A percentile compares a stretch with the other conserved stretches of the same genome.
These are phyloP conservation scores for Arrhamphus sclerolepis DNA, from an alignment of 2,797 vertebrate species.

Conservation along the genomic window DNA sequence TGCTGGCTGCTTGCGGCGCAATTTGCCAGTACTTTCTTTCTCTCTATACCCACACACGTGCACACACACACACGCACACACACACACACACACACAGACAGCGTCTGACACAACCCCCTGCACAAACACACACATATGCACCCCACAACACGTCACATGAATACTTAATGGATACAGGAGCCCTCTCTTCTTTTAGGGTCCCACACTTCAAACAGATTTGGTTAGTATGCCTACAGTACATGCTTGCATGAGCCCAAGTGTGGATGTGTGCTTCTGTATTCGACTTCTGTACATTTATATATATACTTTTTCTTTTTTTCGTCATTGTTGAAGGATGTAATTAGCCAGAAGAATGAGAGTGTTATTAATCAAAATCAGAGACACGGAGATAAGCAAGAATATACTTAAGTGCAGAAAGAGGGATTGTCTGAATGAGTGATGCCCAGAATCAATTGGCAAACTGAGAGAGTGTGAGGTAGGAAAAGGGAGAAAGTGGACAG, in stretches of 20 bases:
- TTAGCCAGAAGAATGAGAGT: constrained; percentile 70
- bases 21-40: constrained; percentile 72
- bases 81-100: constrained; percentile 21
- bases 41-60: constrained; percentile 36
- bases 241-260: constrained; percentile 44
- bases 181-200: constrained; percentile 83
- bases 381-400: constrained; percentile 62
- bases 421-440: constrained; percentile 57
- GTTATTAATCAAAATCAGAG: constrained; percentile 73
- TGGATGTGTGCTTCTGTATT: constrained; percentile 35
- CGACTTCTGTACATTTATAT: constrained; percentile 38
- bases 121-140: constrained; percentile 54
- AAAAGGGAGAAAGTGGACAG: constrained; percentile 36
- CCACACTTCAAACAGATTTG: constrained; percentile 86
- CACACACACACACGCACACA: constrained; percentile 35
- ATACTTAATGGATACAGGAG: constrained; percentile 85
- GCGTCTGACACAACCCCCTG: constrained; percentile 39
- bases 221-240: constrained; percentile 81
- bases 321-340: constrained; percentile 74
- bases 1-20: constrained; percentile 78
- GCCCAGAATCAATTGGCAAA: constrained; percentile 44
- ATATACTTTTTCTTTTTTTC: constrained; percentile 16
- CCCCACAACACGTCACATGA: constrained; percentile 81
- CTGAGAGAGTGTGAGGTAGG: constrained; percentile 27
- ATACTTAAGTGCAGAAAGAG: constrained; percentile 62